Conservation (phyloP, 2,797 vertebrate species). For the Premnoplex brunnescens region DNA sequence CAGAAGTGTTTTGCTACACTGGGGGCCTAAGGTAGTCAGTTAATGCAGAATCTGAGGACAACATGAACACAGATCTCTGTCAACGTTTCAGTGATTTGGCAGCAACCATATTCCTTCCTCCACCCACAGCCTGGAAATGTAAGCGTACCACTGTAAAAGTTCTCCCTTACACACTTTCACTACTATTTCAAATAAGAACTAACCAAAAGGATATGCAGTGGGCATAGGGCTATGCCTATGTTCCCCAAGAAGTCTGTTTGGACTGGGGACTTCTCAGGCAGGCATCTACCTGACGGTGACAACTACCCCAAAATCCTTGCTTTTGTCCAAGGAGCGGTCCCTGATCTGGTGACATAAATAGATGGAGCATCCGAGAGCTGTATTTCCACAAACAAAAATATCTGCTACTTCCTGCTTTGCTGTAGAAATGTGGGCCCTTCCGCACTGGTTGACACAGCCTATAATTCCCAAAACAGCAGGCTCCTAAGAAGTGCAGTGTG, state of each 20-base stretch:
- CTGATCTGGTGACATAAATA: not conserved
- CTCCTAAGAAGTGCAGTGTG: not conserved
- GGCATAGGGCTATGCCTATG: not conserved
- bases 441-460: not conserved
- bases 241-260: not conserved
- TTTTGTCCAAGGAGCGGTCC: not conserved
- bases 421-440: not conserved
- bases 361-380: not conserved
- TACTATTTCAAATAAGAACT: not conserved
- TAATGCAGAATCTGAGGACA: not conserved
- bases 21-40: not conserved
- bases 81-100: not conserved
- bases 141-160: not conserved
- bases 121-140: not conserved
- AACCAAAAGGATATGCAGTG: not conserved
- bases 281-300: not conserved
- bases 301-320: not conserved
- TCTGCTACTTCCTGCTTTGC: not conserved
- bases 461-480: not conserved
- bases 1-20: not conserved
- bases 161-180: not conserved
- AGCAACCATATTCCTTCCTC: not conserved
- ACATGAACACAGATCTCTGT: not conserved
- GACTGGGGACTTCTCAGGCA: not conserved
- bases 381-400: slow-evolving; percentile 37